Percentiles rank a stretch among this genome's conserved stretches.
Conservation (phyloP, 92 coral and sea anemone species). For the Parazoanthus atlanticus region DNA sequence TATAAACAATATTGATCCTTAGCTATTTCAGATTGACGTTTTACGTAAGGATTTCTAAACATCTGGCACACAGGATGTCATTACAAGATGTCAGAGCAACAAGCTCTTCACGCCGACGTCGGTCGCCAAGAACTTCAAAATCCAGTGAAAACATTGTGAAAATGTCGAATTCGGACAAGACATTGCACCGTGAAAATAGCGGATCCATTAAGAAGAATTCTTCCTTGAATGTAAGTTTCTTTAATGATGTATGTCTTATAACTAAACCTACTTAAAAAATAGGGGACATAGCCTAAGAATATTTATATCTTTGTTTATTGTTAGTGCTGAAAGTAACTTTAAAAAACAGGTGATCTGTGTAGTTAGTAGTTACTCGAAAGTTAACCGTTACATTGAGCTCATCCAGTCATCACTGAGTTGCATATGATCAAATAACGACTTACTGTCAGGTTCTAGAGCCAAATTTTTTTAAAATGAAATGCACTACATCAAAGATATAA, state of each 20-base stretch:
- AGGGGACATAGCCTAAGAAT: neutral
- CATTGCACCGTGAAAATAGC: slow-evolving; percentile 28
- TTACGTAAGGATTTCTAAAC: neutral
- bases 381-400: neutral
- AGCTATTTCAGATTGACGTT: neutral
- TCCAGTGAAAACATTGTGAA: slow-evolving; percentile 37
- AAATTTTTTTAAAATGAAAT: too few species aligned
- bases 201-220: slow-evolving; percentile 28
- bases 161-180: slow-evolving; percentile 36
- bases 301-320: too few species aligned
- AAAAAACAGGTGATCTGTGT: too few species aligned
- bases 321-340: too few species aligned
- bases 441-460: neutral
- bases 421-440: neutral
- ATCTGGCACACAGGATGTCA: slow-evolving; percentile 10
- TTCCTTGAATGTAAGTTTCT: slow-evolving; percentile 31
- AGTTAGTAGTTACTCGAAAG: neutral
- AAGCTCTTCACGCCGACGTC: slow-evolving; percentile 35
- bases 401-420: neutral
- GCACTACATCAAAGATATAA: too few species aligned
- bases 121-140: slow-evolving; percentile 38
- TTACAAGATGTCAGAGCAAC: slow-evolving; percentile 27
- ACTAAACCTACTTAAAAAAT: neutral
- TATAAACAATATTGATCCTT: neutral
- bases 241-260: neutral